Evolutionary conservation across 2,113 vertebrate species (phyloP).

Genomic region (Bungarus multicinctus): DNA sequence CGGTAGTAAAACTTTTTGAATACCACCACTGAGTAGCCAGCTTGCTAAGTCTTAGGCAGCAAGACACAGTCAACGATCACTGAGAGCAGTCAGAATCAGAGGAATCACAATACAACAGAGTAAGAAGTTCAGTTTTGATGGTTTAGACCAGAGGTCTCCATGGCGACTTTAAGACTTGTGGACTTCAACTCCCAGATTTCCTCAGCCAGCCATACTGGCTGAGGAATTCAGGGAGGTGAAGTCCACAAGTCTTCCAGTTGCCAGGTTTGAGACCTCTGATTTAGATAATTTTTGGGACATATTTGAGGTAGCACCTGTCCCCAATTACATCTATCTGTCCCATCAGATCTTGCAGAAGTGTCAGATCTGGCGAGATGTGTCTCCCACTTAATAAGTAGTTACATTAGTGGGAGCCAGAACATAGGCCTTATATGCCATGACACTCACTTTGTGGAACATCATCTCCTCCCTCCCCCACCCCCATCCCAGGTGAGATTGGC

Average conservation of each 20-base stretch:
- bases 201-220: no score
- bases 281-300: slow-evolving; percentile 9
- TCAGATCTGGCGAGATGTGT: neutral
- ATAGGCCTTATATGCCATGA: neutral
- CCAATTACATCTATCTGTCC: neutral
- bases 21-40: neutral
- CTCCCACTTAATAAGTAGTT: neutral
- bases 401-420: neutral
- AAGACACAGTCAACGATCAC: slow-evolving; percentile 27
- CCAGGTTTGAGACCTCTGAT: no score
- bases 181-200: no score
- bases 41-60: slow-evolving; percentile 26
- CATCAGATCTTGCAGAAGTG: neutral
- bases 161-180: no score
- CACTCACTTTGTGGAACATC: neutral
- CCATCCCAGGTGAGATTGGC: no score
- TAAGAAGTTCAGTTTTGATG: neutral
- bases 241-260: no score
- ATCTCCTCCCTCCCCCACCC: neutral
- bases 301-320: neutral
- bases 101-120: neutral
- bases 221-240: no score
- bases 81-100: slow-evolving; percentile 42
- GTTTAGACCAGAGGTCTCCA: neutral
- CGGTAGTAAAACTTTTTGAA: no score